Evolutionary conservation across 2,888 invertebrate genomes (phyloP).

Genomic region (Morpho deidamia): DNA sequence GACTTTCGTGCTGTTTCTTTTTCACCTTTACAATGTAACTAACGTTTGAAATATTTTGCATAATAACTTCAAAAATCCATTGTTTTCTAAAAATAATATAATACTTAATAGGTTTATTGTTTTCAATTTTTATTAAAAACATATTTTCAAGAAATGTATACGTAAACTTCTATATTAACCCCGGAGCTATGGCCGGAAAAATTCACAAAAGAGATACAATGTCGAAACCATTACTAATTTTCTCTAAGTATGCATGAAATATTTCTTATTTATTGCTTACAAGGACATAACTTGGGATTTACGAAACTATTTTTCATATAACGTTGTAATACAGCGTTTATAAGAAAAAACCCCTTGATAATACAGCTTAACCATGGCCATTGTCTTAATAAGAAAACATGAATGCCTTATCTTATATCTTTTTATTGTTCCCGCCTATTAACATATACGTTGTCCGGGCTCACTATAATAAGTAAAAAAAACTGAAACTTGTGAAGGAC

Average conservation of each 20-base stretch:
- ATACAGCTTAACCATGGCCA: slow-evolving; percentile 22
- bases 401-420: slow-evolving; percentile 37
- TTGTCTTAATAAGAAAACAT: slow-evolving; percentile 28
- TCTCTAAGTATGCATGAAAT: slow-evolving; percentile 11
- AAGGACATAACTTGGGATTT: slow-evolving; percentile 17
- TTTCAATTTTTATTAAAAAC: neutral
- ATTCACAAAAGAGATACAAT: neutral
- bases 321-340: neutral
- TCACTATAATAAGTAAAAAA: slow-evolving; percentile 51
- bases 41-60: too few species aligned
- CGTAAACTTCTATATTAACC: too few species aligned
- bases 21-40: slow-evolving; percentile 7
- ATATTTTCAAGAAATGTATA: too few species aligned
- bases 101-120: neutral
- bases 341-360: slow-evolving; percentile 14
- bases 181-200: neutral
- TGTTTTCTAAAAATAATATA: too few species aligned
- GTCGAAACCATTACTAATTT: slow-evolving; percentile 4
- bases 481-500: slow-evolving; percentile 47
- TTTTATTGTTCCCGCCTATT: slow-evolving; percentile 55
- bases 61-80: too few species aligned
- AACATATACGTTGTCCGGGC: slow-evolving; percentile 39
- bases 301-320: slow-evolving; percentile 17
- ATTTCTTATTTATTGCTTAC: slow-evolving; percentile 14
- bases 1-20: slow-evolving; percentile 4